Evolutionary conservation across 2,113 vertebrate genomes (phyloP).

Genomic region (Aphyosemion australe): DNA sequence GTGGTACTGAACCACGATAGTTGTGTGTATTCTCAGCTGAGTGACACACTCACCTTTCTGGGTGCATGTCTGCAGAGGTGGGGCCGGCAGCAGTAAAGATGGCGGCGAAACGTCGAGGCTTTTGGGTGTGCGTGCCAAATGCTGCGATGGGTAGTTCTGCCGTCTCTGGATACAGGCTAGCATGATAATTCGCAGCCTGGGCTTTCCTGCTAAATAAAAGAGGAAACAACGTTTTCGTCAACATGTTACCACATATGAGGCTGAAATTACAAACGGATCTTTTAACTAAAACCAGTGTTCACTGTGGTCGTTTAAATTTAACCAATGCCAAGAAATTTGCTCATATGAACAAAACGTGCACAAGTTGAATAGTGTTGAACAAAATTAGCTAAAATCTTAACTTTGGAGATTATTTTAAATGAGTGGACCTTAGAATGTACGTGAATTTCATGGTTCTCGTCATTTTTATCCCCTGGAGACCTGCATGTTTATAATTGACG

Average conservation of each 20-base stretch:
- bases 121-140: slow-evolving; percentile 85
- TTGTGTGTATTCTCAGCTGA: not conserved
- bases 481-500: not conserved
- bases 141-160: slow-evolving; percentile 89
- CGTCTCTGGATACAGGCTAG: slow-evolving; percentile 95
- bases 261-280: too few relatives aligned
- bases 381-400: not conserved
- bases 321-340: too few relatives aligned
- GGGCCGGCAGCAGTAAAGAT: slow-evolving; percentile 52
- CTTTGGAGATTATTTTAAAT: too few relatives aligned
- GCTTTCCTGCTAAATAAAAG: slow-evolving; percentile 61
- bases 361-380: too few relatives aligned
- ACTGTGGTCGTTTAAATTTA: too few relatives aligned
- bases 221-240: not conserved
- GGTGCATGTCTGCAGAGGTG: slow-evolving; percentile 48
- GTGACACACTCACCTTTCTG: slow-evolving; percentile 86
- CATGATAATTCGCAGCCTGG: slow-evolving; percentile 84
- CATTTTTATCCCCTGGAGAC: not conserved
- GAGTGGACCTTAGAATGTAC: too few relatives aligned
- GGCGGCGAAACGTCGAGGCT: slow-evolving; percentile 80
- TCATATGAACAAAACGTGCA: too few relatives aligned
- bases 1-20: not conserved
- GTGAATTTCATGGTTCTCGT: too few relatives aligned
- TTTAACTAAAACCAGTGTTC: too few relatives aligned
- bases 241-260: not conserved